Base-by-base conservation (phyloP, 2,113 vertebrate species). In the Mola mola region DNA sequence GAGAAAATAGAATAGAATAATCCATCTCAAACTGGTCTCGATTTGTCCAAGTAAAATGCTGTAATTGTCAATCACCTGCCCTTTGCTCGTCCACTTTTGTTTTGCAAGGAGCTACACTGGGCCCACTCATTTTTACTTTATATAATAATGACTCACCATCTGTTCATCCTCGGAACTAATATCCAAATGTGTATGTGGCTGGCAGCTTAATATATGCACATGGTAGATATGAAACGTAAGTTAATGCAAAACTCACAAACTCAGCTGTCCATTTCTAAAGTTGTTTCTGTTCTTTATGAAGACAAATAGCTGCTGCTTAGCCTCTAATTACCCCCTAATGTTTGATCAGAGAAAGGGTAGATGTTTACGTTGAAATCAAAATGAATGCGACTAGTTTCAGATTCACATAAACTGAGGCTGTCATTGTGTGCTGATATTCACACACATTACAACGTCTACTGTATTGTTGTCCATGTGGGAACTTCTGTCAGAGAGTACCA, bases 71-170 rank as follows among this genome's bases (percentile, higher is more conserved):
- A 60, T 84, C 76, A 53, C 29, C 17, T 61, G 67, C 59, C 57
- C 69, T 72, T 63, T 66, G 41, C 60, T 51, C 26, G 22, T 66
- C 63, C 46, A 59, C 69, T 72, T 81, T 50, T 77, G 58, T 74
- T 69, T 42, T 17, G 34, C 60, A 63, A 51, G 48, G 60, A 69
- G 66, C 65, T 26, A 48, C 58, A 44, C 65, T 51, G 55, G 73
- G 67, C 81, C 83, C 86, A 84, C 76, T 84, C 67, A 19, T 64
- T 80, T 77, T 66, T 22, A 70, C 66, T 80, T 82, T 82, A 84
- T 56, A 62, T 83, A 87, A 83, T 67, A 71, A 61, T 82, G 79
- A 86, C 69, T 84, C 86, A 82, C 17, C 65, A 46, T 48, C 55
- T 58, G 51, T 71, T 64, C 55, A 66, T 82, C 71, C n/a, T n/a